Conservation (phyloP, 53 echinoderm and acorn worm genomes). For the Apostichopus leukothele region DNA sequence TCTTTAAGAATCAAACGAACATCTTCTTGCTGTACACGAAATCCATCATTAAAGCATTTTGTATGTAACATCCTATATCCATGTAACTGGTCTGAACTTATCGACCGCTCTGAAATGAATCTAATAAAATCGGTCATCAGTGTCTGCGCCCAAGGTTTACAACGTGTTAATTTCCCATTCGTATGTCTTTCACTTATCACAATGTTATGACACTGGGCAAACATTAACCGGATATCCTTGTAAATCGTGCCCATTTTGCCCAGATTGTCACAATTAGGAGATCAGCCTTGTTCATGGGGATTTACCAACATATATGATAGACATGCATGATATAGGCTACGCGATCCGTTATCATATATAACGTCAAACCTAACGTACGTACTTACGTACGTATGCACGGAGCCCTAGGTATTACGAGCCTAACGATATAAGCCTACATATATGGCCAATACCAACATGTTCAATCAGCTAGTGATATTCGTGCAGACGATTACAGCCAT, state of each 20-base stretch:
- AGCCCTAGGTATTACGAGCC: too few species aligned
- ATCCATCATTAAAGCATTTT: conserved; percentile 48
- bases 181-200: conserved; percentile 50
- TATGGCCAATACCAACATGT: too few species aligned
- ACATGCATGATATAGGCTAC: too few species aligned
- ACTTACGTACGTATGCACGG: too few species aligned
- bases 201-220: conserved; percentile 49
- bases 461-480: too few species aligned
- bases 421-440: too few species aligned
- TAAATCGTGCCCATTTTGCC: conserved; percentile 40
- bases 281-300: too few species aligned
- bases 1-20: conserved; percentile 50
- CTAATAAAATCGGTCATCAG: conserved; percentile 53
- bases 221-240: conserved; percentile 49
- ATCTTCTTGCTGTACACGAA: conserved; percentile 56
- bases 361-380: too few species aligned
- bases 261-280: too few species aligned
- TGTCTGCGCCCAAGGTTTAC: conserved; percentile 45
- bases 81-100: conserved; percentile 49
- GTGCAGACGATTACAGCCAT: too few species aligned
- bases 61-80: conserved; percentile 66
- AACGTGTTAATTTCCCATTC: conserved; percentile 44
- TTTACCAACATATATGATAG: too few species aligned
- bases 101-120: conserved; percentile 46
- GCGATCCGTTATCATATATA: too few species aligned